These are phyloP conservation scores for Picus viridis DNA, from an alignment of 2,797 vertebrate genomes.

Conservation along the genomic window DNA sequence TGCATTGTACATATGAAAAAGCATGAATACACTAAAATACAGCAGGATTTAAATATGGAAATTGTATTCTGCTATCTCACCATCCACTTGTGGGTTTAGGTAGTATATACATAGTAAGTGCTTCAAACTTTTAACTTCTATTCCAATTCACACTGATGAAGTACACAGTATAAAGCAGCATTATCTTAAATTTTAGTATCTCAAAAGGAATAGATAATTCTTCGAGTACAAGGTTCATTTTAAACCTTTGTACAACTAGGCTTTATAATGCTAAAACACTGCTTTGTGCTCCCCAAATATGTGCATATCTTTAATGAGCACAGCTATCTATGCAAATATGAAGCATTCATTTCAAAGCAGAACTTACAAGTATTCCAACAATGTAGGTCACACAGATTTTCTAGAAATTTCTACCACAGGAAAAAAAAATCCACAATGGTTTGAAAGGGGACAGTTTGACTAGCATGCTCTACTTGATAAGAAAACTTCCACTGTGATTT, in stretches of 20 bases:
- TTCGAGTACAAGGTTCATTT: not conserved
- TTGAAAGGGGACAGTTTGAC: not conserved
- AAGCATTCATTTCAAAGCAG: not conserved
- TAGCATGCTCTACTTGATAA: not conserved
- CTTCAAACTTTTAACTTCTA: not conserved
- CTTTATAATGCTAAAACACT: not conserved
- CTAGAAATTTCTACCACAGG: not conserved
- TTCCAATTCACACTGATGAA: not conserved
- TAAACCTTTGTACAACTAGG: not conserved
- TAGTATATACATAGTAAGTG: not conserved
- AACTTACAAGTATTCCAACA: not conserved
- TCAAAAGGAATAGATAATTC: not conserved
- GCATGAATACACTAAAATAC: not conserved
- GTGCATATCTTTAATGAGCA: not conserved
- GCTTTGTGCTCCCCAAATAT: not conserved
- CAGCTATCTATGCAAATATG: not conserved
- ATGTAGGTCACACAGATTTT: not conserved
- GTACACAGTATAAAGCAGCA: not conserved
- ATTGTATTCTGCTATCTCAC: not conserved
- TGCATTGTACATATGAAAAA: fast-evolving
- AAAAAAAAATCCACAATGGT: not conserved
- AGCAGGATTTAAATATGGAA: not conserved
- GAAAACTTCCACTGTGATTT: not conserved
- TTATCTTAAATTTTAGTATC: not conserved
- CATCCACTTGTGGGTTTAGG: not conserved